Evolutionary conservation across 1,140 invertebrate species (phyloP).

Genomic region (Aethina tumida): DNA sequence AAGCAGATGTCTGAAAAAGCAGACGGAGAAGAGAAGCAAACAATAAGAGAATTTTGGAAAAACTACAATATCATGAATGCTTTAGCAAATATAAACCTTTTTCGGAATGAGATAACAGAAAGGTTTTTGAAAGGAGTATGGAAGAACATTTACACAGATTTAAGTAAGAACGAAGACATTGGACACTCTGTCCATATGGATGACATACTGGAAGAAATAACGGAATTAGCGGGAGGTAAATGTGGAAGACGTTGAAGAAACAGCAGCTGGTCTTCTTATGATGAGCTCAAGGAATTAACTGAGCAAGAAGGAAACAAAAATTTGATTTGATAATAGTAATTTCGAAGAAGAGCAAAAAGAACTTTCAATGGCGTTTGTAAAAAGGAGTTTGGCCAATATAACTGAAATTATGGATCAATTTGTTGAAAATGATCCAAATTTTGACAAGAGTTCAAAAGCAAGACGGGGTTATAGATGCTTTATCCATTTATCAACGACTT

Average conservation of each 20-base stretch:
- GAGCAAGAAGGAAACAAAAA: conserved; percentile 21
- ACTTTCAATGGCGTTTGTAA: conserved; percentile 14
- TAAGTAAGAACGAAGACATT: conserved; percentile 15
- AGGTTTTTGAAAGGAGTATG: conserved; percentile 23
- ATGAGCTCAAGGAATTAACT: conserved; percentile 20
- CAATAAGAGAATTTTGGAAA: conserved; percentile 18
- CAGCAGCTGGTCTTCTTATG: conserved; percentile 13
- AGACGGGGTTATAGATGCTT: conserved; percentile 15
- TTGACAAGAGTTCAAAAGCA: conserved; percentile 20
- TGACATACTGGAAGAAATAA: conserved; percentile 15
- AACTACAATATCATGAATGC: conserved; percentile 21
- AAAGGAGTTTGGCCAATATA: conserved; percentile 22
- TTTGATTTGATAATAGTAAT: conserved; percentile 17
- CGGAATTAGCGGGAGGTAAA: conserved; percentile 22
- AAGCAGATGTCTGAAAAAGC: conserved; percentile 11
- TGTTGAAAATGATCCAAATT: conserved; percentile 19
- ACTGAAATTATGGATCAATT: conserved; percentile 21
- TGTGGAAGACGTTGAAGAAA: conserved; percentile 19
- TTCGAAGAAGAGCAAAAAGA: conserved; percentile 15
- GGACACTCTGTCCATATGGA: conserved; percentile 11
- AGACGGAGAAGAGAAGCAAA: conserved; percentile 13
- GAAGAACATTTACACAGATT: conserved; percentile 21
- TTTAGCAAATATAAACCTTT: conserved; percentile 18
- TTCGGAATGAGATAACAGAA: conserved; percentile 21
- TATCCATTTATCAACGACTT: conserved; percentile 12